Evolutionary conservation across 2,113 vertebrate genomes (phyloP), one percentile per base, ranked within the genome.

Genomic region (Sinocyclocheilus maitianheensis): DNA sequence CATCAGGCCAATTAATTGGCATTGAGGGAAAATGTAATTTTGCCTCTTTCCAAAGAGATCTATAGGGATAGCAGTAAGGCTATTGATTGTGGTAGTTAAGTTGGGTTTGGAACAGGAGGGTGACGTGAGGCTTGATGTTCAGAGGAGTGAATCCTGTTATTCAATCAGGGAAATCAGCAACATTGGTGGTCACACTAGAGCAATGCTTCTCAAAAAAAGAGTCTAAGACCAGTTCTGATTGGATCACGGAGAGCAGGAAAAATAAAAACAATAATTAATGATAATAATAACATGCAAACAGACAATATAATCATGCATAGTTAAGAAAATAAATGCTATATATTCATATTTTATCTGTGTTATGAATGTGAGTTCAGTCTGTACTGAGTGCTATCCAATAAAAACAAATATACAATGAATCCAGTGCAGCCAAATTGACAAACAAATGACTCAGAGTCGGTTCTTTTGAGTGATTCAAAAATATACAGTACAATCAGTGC

Each of bases 1-100:
- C 88, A 91, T 91, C 85, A 90, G 81, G 81, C 37, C 20, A 62
- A 78, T 90, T 91, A 87, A 89, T 80, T 69, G 87, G 40, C 84
- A 90, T 85, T 87, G 87, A 90, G 88, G 89, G 85, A 88, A 91
- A 90, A 88, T 77, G 87, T 58, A 89, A 90, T 91, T 86, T 90
- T 76, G 84, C 18, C 89, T 86, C 85, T 90, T 90, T 85, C 88
- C 37, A 84, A 76, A 53, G 83, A 79, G 78, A 89, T 89, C 92
- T 75, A 81, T 72, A 77, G 89, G 87, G 91, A 90, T 67, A 79
- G 81, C 72, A 12, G 85, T 89, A 91, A 92, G 88, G 81, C 84
- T 90, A 93, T 93, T 91, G 93, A 94, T 94, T 91, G 84, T 86
- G 37, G 86, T 88, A 88, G 90, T 91, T 91, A 92, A 93, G 93